phyloP scores from a whole-genome alignment of 2,797 vertebrate species.

The Novumbra hubbsi region DNA sequence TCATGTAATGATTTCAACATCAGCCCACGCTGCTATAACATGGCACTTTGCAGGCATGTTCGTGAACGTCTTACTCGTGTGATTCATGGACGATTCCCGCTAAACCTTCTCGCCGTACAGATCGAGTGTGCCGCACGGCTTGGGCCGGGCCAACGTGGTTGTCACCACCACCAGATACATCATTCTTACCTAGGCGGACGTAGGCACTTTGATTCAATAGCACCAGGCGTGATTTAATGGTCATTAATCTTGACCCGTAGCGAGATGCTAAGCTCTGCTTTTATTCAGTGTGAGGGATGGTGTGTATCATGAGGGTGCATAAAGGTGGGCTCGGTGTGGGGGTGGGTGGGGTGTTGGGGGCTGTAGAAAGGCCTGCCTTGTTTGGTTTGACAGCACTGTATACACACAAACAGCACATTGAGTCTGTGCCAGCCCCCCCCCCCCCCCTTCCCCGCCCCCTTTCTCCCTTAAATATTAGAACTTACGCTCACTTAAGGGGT shows the following conservation, averaged over 20 bases:
- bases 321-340: background rate
- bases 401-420: slow-evolving; percentile 43
- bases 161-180: background rate
- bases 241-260: background rate
- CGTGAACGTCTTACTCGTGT: background rate
- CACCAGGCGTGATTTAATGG: background rate
- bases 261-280: background rate
- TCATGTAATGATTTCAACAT: background rate
- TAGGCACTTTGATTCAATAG: background rate
- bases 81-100: background rate
- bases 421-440: slow-evolving; percentile 32
- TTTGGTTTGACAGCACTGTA: slow-evolving; percentile 32
- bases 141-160: background rate
- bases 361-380: slow-evolving; percentile 17
- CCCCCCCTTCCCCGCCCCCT: slow-evolving; percentile 4
- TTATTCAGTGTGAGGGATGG: background rate
- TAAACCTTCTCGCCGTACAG: background rate
- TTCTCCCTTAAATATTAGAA: background rate
- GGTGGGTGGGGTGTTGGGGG: background rate
- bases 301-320: slow-evolving; percentile 10
- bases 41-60: background rate
- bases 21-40: background rate
- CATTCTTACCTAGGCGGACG: background rate
- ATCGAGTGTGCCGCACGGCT: background rate
- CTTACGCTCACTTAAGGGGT: slow-evolving; percentile 12